Base-by-base conservation (phyloP, 2,888 invertebrate genomes). In the Adela reaumurella region DNA sequence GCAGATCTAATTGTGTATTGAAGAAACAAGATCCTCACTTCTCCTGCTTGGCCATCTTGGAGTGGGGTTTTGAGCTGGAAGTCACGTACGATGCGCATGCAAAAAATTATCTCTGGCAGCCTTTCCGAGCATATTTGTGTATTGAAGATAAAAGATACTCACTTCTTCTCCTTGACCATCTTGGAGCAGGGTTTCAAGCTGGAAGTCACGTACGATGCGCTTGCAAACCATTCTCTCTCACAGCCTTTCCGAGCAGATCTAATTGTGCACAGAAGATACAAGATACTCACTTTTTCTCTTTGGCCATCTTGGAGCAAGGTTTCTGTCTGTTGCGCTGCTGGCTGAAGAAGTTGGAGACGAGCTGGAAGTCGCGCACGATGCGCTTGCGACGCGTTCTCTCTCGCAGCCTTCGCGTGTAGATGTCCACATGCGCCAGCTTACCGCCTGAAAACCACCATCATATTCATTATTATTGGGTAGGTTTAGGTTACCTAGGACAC, bases 371-470 rank as follows among this genome's bases (percentile, higher is more conserved):
- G 47, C 94, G 81, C 16, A 93, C 93, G 48, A 97, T 85, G 49
- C 93, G 82, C 84, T 97, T 97, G 66, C 95, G 83, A 56, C 94
- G 82, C 43, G 91, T 90, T 53, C 97, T 81, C 66, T 97, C 97
- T 47, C 92, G 78, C 47, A 95, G 69, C 54, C 92, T 81, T 52
- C 91, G 81, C 4, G 89, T 89, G 64, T 96, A 97, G 80, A 94
- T 94, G 63, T 95, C 95, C 50, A 96, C 92, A 76, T 95, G 92
- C 19, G 94, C 90, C 57, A 96, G 72, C 72, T 96, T 96, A n/a
- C n/a, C n/a, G n/a, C n/a, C n/a, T n/a, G n/a, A n/a, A n/a, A n/a
- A n/a, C n/a, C n/a, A n/a, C n/a, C n/a, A n/a, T n/a, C n/a, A n/a
- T n/a, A n/a, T n/a, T n/a, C n/a, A n/a, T n/a, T n/a, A n/a, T n/a